Conservation (phyloP, 2,888 invertebrate species). For the Agrypnus murinus region DNA sequence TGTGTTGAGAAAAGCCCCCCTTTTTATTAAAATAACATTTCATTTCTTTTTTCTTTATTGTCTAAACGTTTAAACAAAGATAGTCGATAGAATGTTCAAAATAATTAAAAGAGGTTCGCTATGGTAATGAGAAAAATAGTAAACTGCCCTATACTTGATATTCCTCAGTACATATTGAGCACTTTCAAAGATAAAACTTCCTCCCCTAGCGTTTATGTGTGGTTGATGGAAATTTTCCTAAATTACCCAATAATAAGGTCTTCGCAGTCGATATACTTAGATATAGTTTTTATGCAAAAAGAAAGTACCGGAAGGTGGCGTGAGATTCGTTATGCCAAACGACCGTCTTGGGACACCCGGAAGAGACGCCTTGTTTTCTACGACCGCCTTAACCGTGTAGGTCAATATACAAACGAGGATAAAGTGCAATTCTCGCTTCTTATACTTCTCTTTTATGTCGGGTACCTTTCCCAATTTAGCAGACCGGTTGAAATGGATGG, state of each 20-base stretch:
- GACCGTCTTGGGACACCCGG: conserved; percentile 57
- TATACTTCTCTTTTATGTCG: conserved; percentile 44
- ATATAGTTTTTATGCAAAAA: conserved; percentile 58
- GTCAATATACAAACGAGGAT: conserved; percentile 60
- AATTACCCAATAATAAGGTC: conserved; percentile 56
- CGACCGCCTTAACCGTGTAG: conserved; percentile 54
- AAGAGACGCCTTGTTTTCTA: conserved; percentile 55
- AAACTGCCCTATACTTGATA: too few species aligned
- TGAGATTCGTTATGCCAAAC: conserved; percentile 61
- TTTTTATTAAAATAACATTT: too few species aligned
- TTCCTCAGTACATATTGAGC: too few species aligned
- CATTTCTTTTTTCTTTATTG: too few species aligned
- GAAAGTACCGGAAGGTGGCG: conserved; percentile 51
- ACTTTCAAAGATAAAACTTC: too few species aligned
- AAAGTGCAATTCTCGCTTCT: conserved; percentile 55
- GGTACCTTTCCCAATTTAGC: conserved; percentile 47
- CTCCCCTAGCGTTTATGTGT: too few species aligned
- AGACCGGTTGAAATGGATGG: conserved; percentile 47
- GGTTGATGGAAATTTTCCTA: conserved; percentile 43
- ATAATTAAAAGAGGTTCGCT: too few species aligned
- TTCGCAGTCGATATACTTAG: conserved; percentile 60
- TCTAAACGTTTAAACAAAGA: too few species aligned
- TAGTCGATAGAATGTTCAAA: too few species aligned
- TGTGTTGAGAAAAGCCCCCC: conserved; percentile 14
- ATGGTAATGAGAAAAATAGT: too few species aligned